Conservation (phyloP, 1,140 invertebrate genomes). For the Penaeus indicus region DNA sequence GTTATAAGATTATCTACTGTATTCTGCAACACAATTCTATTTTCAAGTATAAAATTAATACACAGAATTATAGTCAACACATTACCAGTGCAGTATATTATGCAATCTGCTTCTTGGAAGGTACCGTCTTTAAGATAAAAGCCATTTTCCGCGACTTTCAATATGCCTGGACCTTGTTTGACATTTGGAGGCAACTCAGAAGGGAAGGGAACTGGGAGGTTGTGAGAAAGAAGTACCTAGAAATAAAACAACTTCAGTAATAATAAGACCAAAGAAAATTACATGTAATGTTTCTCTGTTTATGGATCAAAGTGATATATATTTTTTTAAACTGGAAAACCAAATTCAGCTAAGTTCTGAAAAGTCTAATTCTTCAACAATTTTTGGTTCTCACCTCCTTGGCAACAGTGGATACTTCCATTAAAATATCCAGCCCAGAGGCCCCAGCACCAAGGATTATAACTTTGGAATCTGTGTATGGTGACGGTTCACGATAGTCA, state of each 20-base stretch:
- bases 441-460: constrained; percentile 37
- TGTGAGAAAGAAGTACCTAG: constrained; percentile 49
- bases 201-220: constrained; percentile 36
- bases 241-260: neutral
- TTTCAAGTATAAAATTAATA: neutral
- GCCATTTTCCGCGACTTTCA: constrained; percentile 40
- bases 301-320: neutral
- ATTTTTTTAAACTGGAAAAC: neutral
- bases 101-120: neutral
- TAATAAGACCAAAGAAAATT: neutral
- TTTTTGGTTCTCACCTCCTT: constrained; percentile 11
- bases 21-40: neutral
- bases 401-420: constrained; percentile 38
- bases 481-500: constrained; percentile 39
- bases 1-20: neutral
- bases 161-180: constrained; percentile 42
- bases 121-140: constrained; percentile 44
- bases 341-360: neutral
- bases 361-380: neutral
- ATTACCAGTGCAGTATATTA: constrained; percentile 50
- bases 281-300: neutral
- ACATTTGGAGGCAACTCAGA: constrained; percentile 49
- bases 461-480: constrained; percentile 31
- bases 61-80: neutral
- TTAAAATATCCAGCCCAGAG: constrained; percentile 45